These are phyloP conservation scores for Carassius gibelio DNA, from an alignment of 2,113 vertebrate species.

Conservation along the genomic window DNA sequence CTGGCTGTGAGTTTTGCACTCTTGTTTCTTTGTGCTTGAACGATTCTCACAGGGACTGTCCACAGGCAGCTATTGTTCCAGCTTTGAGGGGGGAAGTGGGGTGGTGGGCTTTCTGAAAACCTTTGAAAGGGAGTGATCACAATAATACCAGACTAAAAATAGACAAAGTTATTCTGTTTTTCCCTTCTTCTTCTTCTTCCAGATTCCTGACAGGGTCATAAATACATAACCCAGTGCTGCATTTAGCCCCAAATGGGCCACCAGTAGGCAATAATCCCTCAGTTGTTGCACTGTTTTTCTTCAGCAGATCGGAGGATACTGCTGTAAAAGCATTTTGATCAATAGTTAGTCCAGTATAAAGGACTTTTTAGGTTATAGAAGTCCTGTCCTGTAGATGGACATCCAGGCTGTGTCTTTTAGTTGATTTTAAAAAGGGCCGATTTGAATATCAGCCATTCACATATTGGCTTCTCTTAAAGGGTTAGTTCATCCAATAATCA, in stretches of 20 bases:
- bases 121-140: conserved; percentile 28
- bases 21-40: background rate
- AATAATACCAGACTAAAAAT: conserved; percentile 25
- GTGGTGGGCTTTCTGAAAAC: conserved; percentile 31
- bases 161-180: background rate
- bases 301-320: background rate
- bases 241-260: background rate
- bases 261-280: background rate
- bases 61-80: conserved; percentile 35
- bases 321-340: background rate
- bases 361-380: background rate
- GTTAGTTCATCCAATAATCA: no score
- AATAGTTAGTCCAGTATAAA: background rate
- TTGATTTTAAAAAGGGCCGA: background rate
- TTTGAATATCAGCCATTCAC: conserved; percentile 18
- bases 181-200: background rate
- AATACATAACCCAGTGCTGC: background rate
- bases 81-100: background rate
- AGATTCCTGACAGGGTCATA: background rate
- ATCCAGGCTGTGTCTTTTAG: background rate
- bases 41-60: conserved; percentile 24
- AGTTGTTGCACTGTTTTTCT: background rate
- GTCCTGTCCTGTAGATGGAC: background rate
- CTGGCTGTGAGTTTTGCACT: conserved; percentile 7
- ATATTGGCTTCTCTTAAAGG: background rate